Evolutionary conservation across 2,113 vertebrate genomes (phyloP).

Genomic region (Phrynocephalus versicolor): DNA sequence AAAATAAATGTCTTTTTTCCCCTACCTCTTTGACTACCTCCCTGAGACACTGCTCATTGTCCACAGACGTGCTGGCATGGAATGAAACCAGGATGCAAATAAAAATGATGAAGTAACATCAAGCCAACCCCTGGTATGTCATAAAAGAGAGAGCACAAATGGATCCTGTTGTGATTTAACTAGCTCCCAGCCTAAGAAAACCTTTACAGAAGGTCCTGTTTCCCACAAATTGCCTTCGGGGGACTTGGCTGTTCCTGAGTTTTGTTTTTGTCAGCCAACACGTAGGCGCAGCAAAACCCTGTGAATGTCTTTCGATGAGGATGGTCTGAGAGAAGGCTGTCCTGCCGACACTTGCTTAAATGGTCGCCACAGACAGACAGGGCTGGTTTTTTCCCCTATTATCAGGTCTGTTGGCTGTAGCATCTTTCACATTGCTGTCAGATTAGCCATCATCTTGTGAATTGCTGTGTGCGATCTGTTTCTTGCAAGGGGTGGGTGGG

Average conservation of each 20-base stretch:
- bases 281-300: slow-evolving; percentile 7
- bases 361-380: slow-evolving; percentile 36
- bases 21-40: no score
- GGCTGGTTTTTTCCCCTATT: slow-evolving; percentile 55
- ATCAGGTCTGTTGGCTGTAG: slow-evolving; percentile 52
- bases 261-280: neutral
- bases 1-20: no score
- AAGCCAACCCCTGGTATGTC: neutral
- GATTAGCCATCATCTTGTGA: slow-evolving; percentile 62
- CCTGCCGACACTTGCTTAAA: slow-evolving; percentile 42
- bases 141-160: neutral
- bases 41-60: neutral
- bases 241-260: neutral
- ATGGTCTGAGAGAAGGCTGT: slow-evolving; percentile 24
- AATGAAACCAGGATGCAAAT: neutral
- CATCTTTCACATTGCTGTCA: slow-evolving; percentile 59
- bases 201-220: slow-evolving; percentile 21
- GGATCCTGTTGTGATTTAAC: neutral
- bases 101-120: neutral
- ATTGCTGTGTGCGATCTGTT: slow-evolving; percentile 54
- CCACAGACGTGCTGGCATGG: neutral
- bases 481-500: slow-evolving; percentile 36
- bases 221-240: slow-evolving; percentile 5
- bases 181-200: neutral
- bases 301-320: neutral